phyloP scores from a whole-genome alignment of 2,797 vertebrate species.

The Neoniphon sammara region DNA sequence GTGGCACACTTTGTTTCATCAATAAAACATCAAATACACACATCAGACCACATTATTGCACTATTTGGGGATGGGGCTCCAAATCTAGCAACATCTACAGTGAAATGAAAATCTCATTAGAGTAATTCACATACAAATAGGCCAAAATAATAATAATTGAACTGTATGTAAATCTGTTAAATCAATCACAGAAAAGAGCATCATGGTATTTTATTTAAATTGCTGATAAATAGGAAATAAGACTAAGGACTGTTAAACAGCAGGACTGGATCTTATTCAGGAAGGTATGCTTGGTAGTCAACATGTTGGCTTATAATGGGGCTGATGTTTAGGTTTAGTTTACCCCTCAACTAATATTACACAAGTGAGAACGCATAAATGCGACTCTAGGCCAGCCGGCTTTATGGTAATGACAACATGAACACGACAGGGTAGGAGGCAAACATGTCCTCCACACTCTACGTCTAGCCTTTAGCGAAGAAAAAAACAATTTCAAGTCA shows the following conservation, averaged over 20 bases:
- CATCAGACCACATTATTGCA: conserved; percentile 46
- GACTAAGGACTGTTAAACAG: not conserved
- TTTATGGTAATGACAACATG: conserved; percentile 17
- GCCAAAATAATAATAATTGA: conserved; percentile 12
- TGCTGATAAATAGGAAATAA: not conserved
- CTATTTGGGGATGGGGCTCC: conserved; percentile 37
- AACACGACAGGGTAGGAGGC: conserved; percentile 10
- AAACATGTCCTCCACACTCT: not conserved
- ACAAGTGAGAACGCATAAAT: conserved; percentile 21
- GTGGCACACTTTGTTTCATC: conserved; percentile 82
- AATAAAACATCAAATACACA: conserved; percentile 80
- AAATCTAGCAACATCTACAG: conserved; percentile 30
- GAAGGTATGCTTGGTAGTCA: not conserved
- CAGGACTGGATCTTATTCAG: not conserved
- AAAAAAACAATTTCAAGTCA: not conserved
- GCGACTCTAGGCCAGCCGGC: conserved; percentile 8
- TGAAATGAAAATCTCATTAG: conserved; percentile 20
- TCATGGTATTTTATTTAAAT: not conserved
- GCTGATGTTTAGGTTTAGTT: conserved; percentile 7
- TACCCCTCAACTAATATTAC: conserved; percentile 17
- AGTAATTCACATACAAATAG: conserved; percentile 21
- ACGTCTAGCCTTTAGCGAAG: not conserved
- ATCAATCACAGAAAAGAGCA: not conserved
- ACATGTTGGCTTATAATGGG: conserved; percentile 4
- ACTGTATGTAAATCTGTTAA: not conserved